Evolutionary conservation across 2,888 invertebrate genomes (phyloP), one percentile per base, ranked within the genome.

Genomic region (Meganola albula): DNA sequence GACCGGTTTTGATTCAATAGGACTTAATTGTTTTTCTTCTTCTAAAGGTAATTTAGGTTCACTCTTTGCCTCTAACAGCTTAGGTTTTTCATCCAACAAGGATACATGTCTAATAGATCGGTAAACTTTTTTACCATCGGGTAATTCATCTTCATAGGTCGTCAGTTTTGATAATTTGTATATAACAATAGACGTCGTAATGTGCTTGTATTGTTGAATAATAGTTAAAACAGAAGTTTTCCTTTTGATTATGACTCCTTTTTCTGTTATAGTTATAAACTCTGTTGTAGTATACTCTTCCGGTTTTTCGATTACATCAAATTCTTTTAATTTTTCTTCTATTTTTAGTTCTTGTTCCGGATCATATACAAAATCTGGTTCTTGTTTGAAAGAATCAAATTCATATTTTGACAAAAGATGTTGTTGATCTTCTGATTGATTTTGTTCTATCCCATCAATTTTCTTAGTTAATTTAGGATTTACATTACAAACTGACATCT

Each of bases 101-200:
- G 41, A 10, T 26, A 42, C n/a, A 25, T 46, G 13, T 28, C 29
- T 31, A 2, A 37, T 12, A 8, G 21, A 25, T 25, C 27, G 12
- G 2, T 29, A 32, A 11, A 29, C 10, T 23, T 2, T 37, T 1
- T 38, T 26, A 1, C 47, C 48, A 32, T 48, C 31, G 1, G 31
- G 31, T 22, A 32, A 21, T 16, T 38, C 31, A 10, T 46, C 48
- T 0, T 16, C 7, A 27, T 43, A 27, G 14, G 13, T 10, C 0
- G 35, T 43, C n/a, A 34, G 24, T 5, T 43, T 33, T 8, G 28
- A 27, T 10, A 43, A 25, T n/a, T 27, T 47, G 9, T 18, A 46
- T 27, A 27, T 38, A 0, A 24, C 10, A 1, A 29, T 8, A 26
- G 31, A 31, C 4, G 16, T 29, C 2, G 5, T 29, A 0, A 13